Evolutionary conservation across 2,797 vertebrate species (phyloP).

Genomic region (Picus viridis): DNA sequence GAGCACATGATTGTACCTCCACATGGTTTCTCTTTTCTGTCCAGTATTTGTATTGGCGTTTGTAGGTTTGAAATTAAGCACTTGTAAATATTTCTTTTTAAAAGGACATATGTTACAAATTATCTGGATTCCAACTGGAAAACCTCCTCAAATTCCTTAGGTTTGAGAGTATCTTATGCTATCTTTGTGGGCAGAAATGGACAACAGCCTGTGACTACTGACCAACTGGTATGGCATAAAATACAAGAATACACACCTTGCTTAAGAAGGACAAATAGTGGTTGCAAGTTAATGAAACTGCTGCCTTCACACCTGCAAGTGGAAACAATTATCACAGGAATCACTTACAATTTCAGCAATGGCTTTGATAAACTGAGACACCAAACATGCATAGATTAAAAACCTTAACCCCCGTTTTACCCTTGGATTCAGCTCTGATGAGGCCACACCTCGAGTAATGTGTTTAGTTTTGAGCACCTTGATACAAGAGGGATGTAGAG

Average conservation of each 20-base stretch:
- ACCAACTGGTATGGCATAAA: not conserved
- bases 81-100: not conserved
- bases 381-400: not conserved
- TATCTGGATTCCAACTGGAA: not conserved
- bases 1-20: not conserved
- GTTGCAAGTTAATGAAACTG: not conserved
- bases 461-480: too few species aligned
- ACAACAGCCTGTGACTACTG: not conserved
- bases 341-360: not conserved
- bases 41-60: not conserved
- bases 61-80: not conserved
- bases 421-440: too few species aligned
- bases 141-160: not conserved
- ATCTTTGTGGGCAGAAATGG: not conserved
- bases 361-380: not conserved
- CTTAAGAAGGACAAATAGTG: not conserved
- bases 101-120: not conserved
- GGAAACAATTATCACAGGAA: not conserved
- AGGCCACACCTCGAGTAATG: too few species aligned
- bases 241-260: not conserved
- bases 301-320: rapidly evolving
- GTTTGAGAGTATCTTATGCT: not conserved
- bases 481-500: too few species aligned
- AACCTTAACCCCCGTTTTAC: not conserved
- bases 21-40: not conserved